Percentiles rank a stretch among this genome's conserved stretches.
Conservation (phyloP, 2,797 vertebrate genomes). For the Rhinophrynus dorsalis region DNA sequence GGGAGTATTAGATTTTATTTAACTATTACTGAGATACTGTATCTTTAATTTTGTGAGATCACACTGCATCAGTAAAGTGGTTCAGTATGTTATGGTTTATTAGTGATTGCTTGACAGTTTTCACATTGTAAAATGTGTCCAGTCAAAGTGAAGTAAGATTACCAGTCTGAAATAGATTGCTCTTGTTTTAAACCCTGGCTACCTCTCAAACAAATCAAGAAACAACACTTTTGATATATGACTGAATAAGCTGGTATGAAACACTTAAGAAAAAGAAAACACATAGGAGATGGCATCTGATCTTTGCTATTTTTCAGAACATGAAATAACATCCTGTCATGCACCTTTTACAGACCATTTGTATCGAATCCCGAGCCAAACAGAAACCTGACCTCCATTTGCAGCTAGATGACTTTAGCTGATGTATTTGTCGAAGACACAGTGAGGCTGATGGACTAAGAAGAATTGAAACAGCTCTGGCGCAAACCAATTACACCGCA, state of each 20-base stretch:
- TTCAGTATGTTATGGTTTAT: slow-evolving; percentile 57
- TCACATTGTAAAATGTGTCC: slow-evolving; percentile 54
- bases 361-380: slow-evolving; percentile 68
- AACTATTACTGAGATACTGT: slow-evolving; percentile 68
- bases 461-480: too few relatives aligned
- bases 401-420: slow-evolving; percentile 55
- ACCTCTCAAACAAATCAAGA: slow-evolving; percentile 60
- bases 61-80: slow-evolving; percentile 54
- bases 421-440: slow-evolving; percentile 64
- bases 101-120: slow-evolving; percentile 56
- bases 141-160: slow-evolving; percentile 56
- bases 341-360: slow-evolving; percentile 71
- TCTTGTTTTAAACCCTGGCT: slow-evolving; percentile 63
- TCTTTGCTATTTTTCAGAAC: slow-evolving; percentile 66
- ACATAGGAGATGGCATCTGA: slow-evolving; percentile 54
- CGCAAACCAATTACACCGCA: too few relatives aligned
- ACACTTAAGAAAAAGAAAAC: slow-evolving; percentile 51
- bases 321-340: slow-evolving; percentile 75
- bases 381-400: slow-evolving; percentile 74
- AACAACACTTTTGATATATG: slow-evolving; percentile 47
- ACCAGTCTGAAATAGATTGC: slow-evolving; percentile 57
- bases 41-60: slow-evolving; percentile 61
- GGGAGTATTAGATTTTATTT: too few relatives aligned
- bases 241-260: slow-evolving; percentile 50
- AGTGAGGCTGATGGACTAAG: slow-evolving; percentile 58